Evolutionary conservation across 2,113 vertebrate species (phyloP).

Genomic region (Boleophthalmus pectinirostris): DNA sequence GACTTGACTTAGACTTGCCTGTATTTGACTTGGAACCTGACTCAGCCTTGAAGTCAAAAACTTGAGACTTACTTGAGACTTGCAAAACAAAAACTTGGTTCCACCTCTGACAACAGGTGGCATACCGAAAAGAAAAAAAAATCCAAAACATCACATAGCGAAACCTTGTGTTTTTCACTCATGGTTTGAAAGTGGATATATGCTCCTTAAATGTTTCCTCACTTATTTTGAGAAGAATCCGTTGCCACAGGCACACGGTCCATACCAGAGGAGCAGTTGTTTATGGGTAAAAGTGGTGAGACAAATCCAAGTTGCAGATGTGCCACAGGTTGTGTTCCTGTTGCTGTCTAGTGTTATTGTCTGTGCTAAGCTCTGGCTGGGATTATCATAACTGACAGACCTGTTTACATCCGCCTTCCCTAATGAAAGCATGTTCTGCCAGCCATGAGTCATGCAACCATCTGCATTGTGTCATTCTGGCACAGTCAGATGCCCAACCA

Average conservation of each 20-base stretch:
- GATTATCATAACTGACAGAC: conserved; percentile 66
- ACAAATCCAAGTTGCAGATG: conserved; percentile 60
- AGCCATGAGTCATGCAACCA: conserved; percentile 67
- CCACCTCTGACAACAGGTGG: too few species aligned
- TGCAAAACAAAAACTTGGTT: too few species aligned
- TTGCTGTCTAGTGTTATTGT: conserved; percentile 64
- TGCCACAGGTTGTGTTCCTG: conserved; percentile 56
- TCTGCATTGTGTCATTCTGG: conserved; percentile 53
- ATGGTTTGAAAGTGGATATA: too few species aligned
- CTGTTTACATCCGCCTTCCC: conserved; percentile 67
- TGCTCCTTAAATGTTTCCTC: too few species aligned
- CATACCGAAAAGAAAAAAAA: too few species aligned
- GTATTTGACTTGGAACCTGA: too few species aligned
- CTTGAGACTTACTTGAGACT: too few species aligned
- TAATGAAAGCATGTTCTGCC: conserved; percentile 59
- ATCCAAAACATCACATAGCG: too few species aligned
- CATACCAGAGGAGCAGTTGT: conserved; percentile 32
- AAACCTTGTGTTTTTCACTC: too few species aligned
- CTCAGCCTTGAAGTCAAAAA: too few species aligned
- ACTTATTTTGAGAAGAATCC: neutral
- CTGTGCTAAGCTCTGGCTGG: conserved; percentile 47
- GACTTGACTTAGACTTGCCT: too few species aligned
- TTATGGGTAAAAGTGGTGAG: conserved; percentile 23
- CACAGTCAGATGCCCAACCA: conserved; percentile 21
- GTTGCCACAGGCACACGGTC: neutral